These are phyloP conservation scores for Cephalopholis sonnerati DNA, from an alignment of 2,113 vertebrate genomes.

Conservation along the genomic window DNA sequence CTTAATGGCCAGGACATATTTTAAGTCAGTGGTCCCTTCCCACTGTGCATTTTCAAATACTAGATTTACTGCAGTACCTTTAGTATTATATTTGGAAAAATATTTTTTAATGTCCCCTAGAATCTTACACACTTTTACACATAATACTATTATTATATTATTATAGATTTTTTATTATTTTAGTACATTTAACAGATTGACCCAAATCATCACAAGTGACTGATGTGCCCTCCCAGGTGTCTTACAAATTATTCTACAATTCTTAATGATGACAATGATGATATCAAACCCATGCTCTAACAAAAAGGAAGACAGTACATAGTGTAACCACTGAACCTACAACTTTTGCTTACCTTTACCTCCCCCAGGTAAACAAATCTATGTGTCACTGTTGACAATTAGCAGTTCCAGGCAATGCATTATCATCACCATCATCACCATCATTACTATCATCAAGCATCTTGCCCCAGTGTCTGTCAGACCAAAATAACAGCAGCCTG, in stretches of 20 bases:
- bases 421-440: not conserved
- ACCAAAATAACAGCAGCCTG: not conserved
- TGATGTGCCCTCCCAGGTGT: not conserved
- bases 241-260: not conserved
- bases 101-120: too few species aligned
- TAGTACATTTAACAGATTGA: not conserved
- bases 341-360: slow-evolving; percentile 34
- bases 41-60: too few species aligned
- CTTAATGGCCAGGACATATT: too few species aligned
- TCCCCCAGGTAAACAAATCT: slow-evolving; percentile 51
- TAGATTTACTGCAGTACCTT: too few species aligned
- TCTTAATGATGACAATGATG: not conserved
- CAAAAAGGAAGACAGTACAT: not conserved
- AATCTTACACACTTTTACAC: too few species aligned
- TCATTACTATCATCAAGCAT: not conserved
- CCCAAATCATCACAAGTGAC: not conserved
- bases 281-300: too few species aligned
- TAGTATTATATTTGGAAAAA: too few species aligned
- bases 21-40: too few species aligned
- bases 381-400: slow-evolving; percentile 47
- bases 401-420: not conserved
- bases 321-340: slow-evolving; percentile 26
- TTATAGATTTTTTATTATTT: not conserved
- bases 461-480: not conserved
- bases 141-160: too few species aligned